These are phyloP conservation scores for Otolemur crassicaudatus DNA, from an alignment of 2,797 vertebrate genomes.

Conservation along the genomic window DNA sequence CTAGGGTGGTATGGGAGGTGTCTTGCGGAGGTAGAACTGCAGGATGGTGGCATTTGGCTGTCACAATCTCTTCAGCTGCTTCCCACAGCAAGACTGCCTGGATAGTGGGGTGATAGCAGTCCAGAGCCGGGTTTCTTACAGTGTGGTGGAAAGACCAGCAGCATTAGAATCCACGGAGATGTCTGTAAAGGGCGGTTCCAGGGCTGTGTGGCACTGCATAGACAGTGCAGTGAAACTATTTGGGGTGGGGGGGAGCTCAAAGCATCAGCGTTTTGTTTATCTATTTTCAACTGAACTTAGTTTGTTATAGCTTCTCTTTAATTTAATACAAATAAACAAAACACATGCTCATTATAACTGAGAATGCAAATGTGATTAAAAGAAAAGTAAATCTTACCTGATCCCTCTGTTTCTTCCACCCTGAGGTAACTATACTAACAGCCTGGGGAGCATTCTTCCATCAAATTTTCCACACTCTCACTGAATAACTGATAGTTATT, in stretches of 20 bases:
- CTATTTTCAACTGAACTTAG: neutral
- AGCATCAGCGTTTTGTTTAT: neutral
- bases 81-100: neutral
- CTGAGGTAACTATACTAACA: neutral
- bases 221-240: neutral
- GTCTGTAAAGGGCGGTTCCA: neutral
- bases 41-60: neutral
- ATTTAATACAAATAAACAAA: neutral
- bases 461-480: neutral
- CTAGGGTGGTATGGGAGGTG: neutral
- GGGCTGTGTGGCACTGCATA: neutral
- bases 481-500: neutral
- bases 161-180: neutral
- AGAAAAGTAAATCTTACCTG: neutral
- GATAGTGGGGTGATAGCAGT: too few species aligned
- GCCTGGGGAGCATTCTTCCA: neutral
- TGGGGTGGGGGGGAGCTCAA: neutral
- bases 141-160: neutral
- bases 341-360: neutral
- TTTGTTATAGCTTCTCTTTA: constrained; percentile 1
- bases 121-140: neutral
- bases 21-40: neutral
- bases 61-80: neutral
- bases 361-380: neutral
- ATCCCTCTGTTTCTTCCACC: neutral